These are phyloP conservation scores for Zygogramma bicolorata DNA, from an alignment of 2,888 invertebrate genomes.

Conservation along the genomic window DNA sequence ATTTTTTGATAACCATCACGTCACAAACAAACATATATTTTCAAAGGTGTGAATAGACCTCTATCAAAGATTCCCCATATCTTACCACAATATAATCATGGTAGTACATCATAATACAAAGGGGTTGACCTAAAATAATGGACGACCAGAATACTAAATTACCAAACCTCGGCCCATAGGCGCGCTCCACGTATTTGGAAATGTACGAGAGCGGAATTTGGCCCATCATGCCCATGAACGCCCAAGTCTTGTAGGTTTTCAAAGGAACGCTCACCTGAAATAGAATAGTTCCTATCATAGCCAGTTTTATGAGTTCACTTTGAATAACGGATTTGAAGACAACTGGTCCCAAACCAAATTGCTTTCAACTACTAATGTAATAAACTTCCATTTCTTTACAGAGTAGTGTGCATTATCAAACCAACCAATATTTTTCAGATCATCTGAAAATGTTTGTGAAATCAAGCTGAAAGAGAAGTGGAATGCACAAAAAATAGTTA, in stretches of 20 bases:
- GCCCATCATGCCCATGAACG: slow-evolving; percentile 96
- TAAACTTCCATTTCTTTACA: too few species aligned
- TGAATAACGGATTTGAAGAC: too few species aligned
- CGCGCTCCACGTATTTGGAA: slow-evolving; percentile 80
- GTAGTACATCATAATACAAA: slow-evolving; percentile 99
- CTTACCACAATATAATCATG: slow-evolving; percentile 94
- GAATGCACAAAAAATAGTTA: too few species aligned
- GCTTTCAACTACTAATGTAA: too few species aligned
- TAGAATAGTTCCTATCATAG: too few species aligned
- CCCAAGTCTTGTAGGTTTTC: slow-evolving; percentile 96
- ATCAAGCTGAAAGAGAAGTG: too few species aligned
- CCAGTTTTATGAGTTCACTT: too few species aligned
- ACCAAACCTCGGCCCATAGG: slow-evolving; percentile 86
- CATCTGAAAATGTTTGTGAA: too few species aligned
- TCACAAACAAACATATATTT: background rate
- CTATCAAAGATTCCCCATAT: slow-evolving; percentile 68
- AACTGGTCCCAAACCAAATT: too few species aligned
- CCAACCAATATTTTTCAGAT: too few species aligned
- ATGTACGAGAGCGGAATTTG: slow-evolving; percentile 92
- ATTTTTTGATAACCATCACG: background rate
- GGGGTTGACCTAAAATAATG: slow-evolving; percentile 96
- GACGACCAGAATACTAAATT: slow-evolving; percentile 98
- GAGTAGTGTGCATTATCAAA: too few species aligned
- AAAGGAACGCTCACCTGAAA: slow-evolving; percentile 87
- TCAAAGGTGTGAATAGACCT: slow-evolving; percentile 63